Percentiles rank a stretch among this genome's conserved stretches.
Evolutionary conservation across 2,888 invertebrate species (phyloP).

Genomic region (Drosophila subsilvestris): DNA sequence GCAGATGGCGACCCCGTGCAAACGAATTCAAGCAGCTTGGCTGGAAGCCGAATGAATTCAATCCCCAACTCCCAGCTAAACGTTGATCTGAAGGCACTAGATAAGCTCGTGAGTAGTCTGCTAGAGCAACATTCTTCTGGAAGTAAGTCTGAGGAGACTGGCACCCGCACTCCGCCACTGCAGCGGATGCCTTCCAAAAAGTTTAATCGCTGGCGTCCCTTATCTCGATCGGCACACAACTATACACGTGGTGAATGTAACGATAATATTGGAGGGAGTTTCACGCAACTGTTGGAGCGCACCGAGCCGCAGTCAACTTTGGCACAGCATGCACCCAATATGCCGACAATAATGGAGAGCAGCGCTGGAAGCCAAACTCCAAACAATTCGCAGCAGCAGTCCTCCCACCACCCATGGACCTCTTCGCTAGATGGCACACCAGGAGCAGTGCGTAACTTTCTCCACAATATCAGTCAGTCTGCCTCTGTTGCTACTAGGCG

Average conservation of each 20-base stretch:
- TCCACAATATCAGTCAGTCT: slow-evolving; percentile 78
- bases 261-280: slow-evolving; percentile 41
- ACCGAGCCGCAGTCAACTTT: slow-evolving; percentile 40
- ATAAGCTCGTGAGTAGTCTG: slow-evolving; percentile 87
- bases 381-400: slow-evolving; percentile 43
- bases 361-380: slow-evolving; percentile 51
- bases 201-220: slow-evolving; percentile 82
- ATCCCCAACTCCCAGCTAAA: slow-evolving; percentile 84
- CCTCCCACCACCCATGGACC: slow-evolving; percentile 63
- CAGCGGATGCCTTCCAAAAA: slow-evolving; percentile 74
- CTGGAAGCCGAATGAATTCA: slow-evolving; percentile 78
- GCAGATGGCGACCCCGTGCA: slow-evolving; percentile 46
- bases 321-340: slow-evolving; percentile 67
- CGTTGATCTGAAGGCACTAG: slow-evolving; percentile 87
- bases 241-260: slow-evolving; percentile 57
- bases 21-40: slow-evolving; percentile 52
- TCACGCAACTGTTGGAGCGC: slow-evolving; percentile 65
- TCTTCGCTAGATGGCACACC: slow-evolving; percentile 75
- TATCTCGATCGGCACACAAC: slow-evolving; percentile 83
- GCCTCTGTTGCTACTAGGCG: slow-evolving; percentile 45
- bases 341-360: slow-evolving; percentile 84
- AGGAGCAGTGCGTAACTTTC: slow-evolving; percentile 79
- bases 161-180: slow-evolving; percentile 54
- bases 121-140: slow-evolving; percentile 84
- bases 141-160: slow-evolving; percentile 42